Conservation (phyloP, 2,113 vertebrate species). For the Microcebus tavaratra region DNA sequence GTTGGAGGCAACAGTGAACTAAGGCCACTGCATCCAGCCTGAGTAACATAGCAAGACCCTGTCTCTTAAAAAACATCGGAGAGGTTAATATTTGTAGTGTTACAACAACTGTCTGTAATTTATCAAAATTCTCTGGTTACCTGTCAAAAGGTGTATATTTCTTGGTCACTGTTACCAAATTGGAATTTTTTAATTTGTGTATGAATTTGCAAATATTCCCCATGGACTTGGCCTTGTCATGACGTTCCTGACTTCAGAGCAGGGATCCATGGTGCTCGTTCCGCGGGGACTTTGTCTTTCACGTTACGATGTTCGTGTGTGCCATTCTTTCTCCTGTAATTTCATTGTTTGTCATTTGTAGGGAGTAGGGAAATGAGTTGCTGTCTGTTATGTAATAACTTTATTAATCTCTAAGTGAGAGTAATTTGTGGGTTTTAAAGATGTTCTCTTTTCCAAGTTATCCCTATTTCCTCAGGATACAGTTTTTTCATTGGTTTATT, state of each 20-base stretch:
- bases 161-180: neutral
- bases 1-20: no score
- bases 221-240: accelerated
- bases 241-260: accelerated
- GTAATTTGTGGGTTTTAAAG: neutral
- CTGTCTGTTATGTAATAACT: neutral
- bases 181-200: neutral
- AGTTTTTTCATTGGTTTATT: neutral
- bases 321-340: neutral
- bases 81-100: no score
- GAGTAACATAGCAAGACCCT: no score
- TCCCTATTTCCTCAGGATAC: neutral
- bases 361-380: neutral
- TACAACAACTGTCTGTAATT: neutral
- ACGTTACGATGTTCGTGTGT: accelerated
- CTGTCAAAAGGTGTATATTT: neutral
- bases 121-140: neutral
- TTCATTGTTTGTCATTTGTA: neutral
- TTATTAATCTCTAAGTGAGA: neutral
- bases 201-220: neutral
- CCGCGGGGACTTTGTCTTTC: neutral
- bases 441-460: neutral
- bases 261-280: accelerated
- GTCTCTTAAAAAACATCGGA: no score
- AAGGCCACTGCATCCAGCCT: no score